These are phyloP conservation scores for Neodiprion lecontei DNA, from an alignment of 1,140 invertebrate genomes.

Conservation along the genomic window DNA sequence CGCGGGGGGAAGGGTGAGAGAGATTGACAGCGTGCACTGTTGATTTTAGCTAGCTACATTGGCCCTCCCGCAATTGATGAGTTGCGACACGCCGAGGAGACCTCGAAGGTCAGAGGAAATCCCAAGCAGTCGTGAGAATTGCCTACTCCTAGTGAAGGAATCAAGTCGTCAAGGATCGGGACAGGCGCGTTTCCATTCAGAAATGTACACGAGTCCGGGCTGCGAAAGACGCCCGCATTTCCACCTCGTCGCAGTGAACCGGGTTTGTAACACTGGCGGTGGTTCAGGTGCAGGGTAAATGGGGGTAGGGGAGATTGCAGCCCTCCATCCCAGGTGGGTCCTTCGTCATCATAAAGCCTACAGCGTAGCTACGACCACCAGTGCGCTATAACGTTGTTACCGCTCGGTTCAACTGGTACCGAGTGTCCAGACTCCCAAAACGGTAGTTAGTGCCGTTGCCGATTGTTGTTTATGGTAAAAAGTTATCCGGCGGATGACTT, in stretches of 20 bases:
- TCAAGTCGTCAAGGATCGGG: too few species aligned
- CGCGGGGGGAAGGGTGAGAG: too few species aligned
- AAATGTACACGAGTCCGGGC: too few species aligned
- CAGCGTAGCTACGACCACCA: background rate
- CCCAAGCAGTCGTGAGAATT: too few species aligned
- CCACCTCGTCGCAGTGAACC: too few species aligned
- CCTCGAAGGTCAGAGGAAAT: too few species aligned
- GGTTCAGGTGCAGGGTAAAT: background rate
- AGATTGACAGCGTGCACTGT: background rate
- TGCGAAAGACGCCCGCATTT: too few species aligned
- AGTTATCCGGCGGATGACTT: background rate
- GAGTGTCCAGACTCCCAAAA: constrained; percentile 3
- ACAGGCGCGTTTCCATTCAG: too few species aligned
- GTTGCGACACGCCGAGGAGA: background rate
- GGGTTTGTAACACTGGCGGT: background rate
- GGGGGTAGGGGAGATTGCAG: background rate
- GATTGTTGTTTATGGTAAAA: constrained; percentile 3
- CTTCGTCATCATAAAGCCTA: constrained; percentile 3
- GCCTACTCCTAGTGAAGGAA: too few species aligned
- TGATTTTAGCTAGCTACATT: background rate
- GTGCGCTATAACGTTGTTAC: background rate
- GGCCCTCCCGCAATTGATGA: background rate
- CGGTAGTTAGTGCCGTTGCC: background rate
- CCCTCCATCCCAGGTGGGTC: background rate
- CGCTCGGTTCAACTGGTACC: constrained; percentile 1